phyloP scores from a whole-genome alignment of 2,797 vertebrate genomes.

The Lerista edwardsae region DNA sequence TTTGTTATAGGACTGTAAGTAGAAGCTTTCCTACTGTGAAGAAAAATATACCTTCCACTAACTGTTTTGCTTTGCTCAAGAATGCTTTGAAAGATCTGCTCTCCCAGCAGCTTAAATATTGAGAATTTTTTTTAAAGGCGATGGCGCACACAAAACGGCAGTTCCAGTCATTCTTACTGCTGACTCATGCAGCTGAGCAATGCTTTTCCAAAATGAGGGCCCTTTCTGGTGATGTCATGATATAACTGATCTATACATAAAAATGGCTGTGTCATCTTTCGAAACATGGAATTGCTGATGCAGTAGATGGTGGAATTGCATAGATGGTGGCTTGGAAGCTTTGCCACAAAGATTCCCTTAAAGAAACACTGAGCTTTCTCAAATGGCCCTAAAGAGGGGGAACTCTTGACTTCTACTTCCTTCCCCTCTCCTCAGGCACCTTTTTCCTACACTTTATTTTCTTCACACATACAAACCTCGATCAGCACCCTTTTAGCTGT shows the following conservation, averaged over 20 bases:
- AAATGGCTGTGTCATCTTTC: neutral
- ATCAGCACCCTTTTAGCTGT: too few relatives aligned
- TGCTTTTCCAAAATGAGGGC: conserved; percentile 7
- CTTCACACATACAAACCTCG: too few relatives aligned
- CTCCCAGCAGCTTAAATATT: conserved; percentile 4
- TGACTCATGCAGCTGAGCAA: conserved; percentile 1
- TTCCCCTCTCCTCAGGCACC: too few relatives aligned
- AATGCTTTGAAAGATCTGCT: neutral
- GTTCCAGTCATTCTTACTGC: neutral
- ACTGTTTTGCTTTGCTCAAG: conserved; percentile 14
- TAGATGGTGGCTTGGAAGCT: neutral
- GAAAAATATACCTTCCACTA: conserved; percentile 17
- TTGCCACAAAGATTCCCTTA: neutral
- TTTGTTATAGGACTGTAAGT: neutral
- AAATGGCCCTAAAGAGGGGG: neutral
- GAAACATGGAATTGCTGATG: neutral
- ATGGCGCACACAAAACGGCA: neutral
- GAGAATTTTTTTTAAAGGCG: neutral
- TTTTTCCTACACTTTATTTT: too few relatives aligned
- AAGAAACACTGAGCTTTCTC: neutral
- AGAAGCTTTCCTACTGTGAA: conserved; percentile 14
- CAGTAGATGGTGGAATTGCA: neutral
- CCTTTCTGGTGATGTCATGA: neutral
- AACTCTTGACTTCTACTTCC: neutral
- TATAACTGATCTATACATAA: neutral